Evolutionary conservation across 1,140 invertebrate species (phyloP).

Genomic region (Drosophila leontia): DNA sequence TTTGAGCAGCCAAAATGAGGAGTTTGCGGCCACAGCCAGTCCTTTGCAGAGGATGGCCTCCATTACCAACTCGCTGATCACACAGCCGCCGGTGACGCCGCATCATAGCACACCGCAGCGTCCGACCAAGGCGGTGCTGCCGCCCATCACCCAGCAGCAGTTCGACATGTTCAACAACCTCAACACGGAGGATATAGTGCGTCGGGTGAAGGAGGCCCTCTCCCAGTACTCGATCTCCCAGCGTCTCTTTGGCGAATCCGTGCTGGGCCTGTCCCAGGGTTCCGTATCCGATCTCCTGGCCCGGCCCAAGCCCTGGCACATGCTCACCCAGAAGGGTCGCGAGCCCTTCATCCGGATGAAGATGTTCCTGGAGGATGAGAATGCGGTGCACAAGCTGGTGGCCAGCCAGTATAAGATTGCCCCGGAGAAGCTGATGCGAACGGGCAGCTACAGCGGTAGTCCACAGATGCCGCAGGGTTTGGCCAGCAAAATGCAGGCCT

Average conservation of each 20-base stretch:
- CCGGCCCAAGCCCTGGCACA: conserved; percentile 98
- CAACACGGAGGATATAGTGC: conserved; percentile 99
- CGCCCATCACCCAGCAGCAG: conserved; percentile 99
- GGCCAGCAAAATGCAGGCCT: conserved; percentile 88
- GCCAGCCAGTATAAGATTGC: conserved; percentile 99
- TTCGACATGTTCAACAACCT: conserved; percentile 99
- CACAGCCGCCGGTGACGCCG: conserved; percentile 93
- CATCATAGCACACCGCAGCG: conserved; percentile 92
- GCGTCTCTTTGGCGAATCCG: conserved; percentile 98
- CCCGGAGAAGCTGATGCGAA: conserved; percentile 97
- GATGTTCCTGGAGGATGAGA: conserved; percentile 98
- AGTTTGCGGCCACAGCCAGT: conserved; percentile 93
- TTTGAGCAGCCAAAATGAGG: conserved; percentile 89
- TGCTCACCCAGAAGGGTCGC: conserved; percentile 98
- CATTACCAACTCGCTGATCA: conserved; percentile 98
- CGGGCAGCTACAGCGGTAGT: conserved; percentile 95
- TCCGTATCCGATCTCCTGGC: conserved; percentile 97
- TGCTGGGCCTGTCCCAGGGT: conserved; percentile 97
- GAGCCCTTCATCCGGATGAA: conserved; percentile 99
- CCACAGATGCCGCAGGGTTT: conserved; percentile 90
- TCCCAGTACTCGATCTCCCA: conserved; percentile 99
- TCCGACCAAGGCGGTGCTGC: conserved; percentile 97
- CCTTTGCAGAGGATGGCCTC: conserved; percentile 98
- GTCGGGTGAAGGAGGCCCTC: conserved; percentile 98
- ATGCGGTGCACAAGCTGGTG: conserved; percentile 97